These are phyloP conservation scores for Ctenoplectra terminalis DNA, from an alignment of 1,140 invertebrate species.

Conservation along the genomic window DNA sequence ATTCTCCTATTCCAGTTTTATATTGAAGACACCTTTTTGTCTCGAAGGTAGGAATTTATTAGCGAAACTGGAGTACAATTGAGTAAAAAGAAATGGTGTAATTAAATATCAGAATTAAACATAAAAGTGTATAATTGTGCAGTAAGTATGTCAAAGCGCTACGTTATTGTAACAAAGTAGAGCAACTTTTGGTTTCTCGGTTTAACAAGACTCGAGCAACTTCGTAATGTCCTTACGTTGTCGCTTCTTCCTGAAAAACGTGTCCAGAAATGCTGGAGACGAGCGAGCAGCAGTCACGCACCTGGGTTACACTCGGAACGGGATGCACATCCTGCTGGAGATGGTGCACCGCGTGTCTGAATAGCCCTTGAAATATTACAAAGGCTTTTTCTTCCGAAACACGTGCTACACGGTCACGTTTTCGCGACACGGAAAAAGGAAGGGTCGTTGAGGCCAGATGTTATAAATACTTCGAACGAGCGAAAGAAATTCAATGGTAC, in stretches of 20 bases:
- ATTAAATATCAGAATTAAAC: no score
- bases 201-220: neutral
- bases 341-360: slow-evolving; percentile 47
- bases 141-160: no score
- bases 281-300: slow-evolving; percentile 29
- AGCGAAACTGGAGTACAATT: no score
- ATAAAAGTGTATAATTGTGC: no score
- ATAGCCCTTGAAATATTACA: slow-evolving; percentile 68
- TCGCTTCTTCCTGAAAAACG: slow-evolving; percentile 10
- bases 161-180: neutral
- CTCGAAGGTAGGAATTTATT: no score
- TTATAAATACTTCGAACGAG: slow-evolving; percentile 15
- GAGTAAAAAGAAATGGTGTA: no score
- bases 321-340: slow-evolving; percentile 34
- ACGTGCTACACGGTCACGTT: slow-evolving; percentile 44
- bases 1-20: no score
- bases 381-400: slow-evolving; percentile 42
- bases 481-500: neutral
- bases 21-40: no score
- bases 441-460: neutral
- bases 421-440: slow-evolving; percentile 20
- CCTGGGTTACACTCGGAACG: slow-evolving; percentile 31
- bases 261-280: slow-evolving; percentile 9
- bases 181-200: neutral
- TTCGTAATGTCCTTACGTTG: slow-evolving; percentile 17